Evolutionary conservation across 2,888 invertebrate species (phyloP).

Genomic region (Imbricaverruca yamaguchii): DNA sequence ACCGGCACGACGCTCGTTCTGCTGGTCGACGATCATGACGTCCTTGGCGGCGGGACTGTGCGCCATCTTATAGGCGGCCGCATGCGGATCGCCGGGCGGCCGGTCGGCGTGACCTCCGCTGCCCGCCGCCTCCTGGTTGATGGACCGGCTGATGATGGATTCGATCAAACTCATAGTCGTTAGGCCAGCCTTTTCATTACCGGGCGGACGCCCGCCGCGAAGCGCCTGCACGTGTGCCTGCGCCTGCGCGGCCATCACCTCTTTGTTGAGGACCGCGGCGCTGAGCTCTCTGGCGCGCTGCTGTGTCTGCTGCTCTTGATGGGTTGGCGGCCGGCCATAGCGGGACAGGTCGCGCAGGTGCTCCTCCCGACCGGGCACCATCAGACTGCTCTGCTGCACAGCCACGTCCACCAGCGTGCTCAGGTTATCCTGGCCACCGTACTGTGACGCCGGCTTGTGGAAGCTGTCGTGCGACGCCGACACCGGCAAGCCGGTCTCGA

Average conservation of each 20-base stretch:
- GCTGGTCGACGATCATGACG: neutral
- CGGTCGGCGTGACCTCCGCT: neutral
- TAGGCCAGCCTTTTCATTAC: slow-evolving; percentile 16
- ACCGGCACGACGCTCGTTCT: neutral
- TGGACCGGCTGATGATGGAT: slow-evolving; percentile 30
- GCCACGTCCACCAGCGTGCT: slow-evolving; percentile 31
- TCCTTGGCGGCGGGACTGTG: slow-evolving; percentile 13
- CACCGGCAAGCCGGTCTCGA: slow-evolving; percentile 30
- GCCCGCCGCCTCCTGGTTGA: slow-evolving; percentile 27
- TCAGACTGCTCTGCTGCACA: slow-evolving; percentile 26
- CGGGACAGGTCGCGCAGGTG: slow-evolving; percentile 17
- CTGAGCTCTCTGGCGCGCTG: slow-evolving; percentile 25
- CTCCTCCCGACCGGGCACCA: slow-evolving; percentile 19
- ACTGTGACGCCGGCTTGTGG: slow-evolving; percentile 26
- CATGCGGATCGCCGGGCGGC: neutral
- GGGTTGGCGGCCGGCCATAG: slow-evolving; percentile 24
- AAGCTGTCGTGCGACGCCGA: slow-evolving; percentile 29
- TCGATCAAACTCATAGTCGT: slow-evolving; percentile 32
- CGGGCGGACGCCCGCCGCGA: slow-evolving; percentile 17
- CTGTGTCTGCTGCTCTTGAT: slow-evolving; percentile 26
- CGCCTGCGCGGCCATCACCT: slow-evolving; percentile 14
- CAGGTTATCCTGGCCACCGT: slow-evolving; percentile 28
- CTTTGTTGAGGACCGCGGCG: slow-evolving; percentile 2
- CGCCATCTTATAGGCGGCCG: neutral
- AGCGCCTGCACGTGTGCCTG: slow-evolving; percentile 24